A percentile compares a stretch with the other conserved stretches of the same genome.
Conservation (phyloP, 2,113 vertebrate genomes). For the Rhinolophus ferrumequinum region DNA sequence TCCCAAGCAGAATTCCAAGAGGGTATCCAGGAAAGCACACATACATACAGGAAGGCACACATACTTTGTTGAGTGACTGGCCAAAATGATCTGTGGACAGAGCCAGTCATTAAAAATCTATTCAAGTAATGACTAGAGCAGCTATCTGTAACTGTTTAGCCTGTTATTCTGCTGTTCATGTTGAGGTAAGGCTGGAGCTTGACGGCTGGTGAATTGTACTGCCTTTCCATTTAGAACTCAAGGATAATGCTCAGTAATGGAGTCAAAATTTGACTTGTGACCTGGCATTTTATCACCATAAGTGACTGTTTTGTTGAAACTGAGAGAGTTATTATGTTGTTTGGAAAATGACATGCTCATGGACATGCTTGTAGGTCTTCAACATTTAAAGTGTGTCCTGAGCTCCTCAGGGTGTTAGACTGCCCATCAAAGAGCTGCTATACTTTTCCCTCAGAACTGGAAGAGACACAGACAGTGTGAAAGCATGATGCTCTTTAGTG, state of each 20-base stretch:
- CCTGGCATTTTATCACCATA: conserved; percentile 62
- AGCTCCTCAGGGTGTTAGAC: conserved; percentile 31
- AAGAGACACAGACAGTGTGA: not conserved
- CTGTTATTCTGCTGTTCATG: not conserved
- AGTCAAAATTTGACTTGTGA: conserved; percentile 72
- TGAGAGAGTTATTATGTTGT: conserved; percentile 22
- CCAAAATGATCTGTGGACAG: not conserved
- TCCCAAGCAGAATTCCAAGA: not conserved
- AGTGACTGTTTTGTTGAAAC: conserved; percentile 51
- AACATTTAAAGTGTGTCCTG: conserved; percentile 23
- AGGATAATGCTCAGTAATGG: conserved; percentile 63
- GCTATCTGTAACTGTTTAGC: not conserved
- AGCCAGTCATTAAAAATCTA: conserved; percentile 52
- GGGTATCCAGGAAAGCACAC: no score
- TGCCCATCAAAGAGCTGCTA: conserved; percentile 11
- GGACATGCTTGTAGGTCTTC: not conserved
- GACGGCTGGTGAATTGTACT: conserved; percentile 55
- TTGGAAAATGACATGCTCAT: conserved; percentile 42
- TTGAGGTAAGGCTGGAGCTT: not conserved
- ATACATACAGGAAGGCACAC: no score
- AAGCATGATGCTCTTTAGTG: not conserved
- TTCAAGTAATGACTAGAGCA: conserved; percentile 28
- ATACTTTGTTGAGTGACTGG: conserved; percentile 18
- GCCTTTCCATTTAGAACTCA: conserved; percentile 63
- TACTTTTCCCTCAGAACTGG: not conserved